Evolutionary conservation across 64 coral and sea anemone species (phyloP).

Genomic region (Dendrophyllia cribrosa): DNA sequence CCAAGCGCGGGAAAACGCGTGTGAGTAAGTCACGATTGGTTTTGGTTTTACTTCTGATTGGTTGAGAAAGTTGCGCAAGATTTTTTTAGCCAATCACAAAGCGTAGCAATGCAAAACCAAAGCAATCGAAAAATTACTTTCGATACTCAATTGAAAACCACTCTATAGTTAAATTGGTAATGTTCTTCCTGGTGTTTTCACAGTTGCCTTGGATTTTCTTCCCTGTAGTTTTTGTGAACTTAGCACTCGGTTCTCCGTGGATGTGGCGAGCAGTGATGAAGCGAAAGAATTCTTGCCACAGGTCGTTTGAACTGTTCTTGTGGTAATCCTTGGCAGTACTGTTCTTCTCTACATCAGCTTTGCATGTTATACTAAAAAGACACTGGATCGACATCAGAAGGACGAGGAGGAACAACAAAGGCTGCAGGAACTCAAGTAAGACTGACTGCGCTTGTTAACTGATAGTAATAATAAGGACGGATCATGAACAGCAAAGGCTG

Average conservation of each 20-base stretch:
- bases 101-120: too few species aligned
- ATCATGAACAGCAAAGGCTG: too few species aligned
- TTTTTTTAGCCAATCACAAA: too few species aligned
- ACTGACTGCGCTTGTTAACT: too few species aligned
- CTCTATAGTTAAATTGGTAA: neutral
- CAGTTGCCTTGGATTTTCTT: neutral
- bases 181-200: neutral
- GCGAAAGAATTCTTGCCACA: constrained; percentile 53
- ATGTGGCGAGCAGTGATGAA: constrained; percentile 28
- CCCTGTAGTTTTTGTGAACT: constrained; percentile 80
- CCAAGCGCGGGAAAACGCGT: too few species aligned
- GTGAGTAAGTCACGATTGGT: too few species aligned
- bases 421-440: constrained; percentile 86
- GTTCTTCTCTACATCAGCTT: constrained; percentile 70
- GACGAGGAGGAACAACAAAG: constrained; percentile 71
- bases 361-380: constrained; percentile 69
- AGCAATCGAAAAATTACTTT: too few species aligned
- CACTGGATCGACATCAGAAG: constrained; percentile 68
- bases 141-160: too few species aligned
- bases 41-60: too few species aligned
- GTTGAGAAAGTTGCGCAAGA: too few species aligned
- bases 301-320: constrained; percentile 32
- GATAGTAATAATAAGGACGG: too few species aligned
- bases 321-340: constrained; percentile 56
- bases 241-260: too few species aligned